phyloP scores from a whole-genome alignment of 1,140 invertebrate species.

The Drosophila arizonae region DNA sequence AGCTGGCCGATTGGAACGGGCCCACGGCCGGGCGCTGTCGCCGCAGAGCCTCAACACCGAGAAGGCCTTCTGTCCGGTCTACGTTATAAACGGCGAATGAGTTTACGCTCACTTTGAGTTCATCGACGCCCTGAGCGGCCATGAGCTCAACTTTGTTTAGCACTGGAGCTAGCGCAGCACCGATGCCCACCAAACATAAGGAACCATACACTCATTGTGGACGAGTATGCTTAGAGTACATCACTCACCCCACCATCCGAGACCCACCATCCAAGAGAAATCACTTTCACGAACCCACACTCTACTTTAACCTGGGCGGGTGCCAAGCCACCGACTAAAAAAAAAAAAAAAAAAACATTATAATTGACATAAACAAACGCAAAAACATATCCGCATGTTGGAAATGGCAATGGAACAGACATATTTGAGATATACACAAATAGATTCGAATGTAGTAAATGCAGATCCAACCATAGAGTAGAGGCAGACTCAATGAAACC shows the following conservation, averaged over 20 bases:
- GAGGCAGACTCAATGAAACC: neutral
- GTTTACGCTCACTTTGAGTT: slow-evolving; percentile 82
- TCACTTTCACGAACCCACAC: slow-evolving; percentile 11
- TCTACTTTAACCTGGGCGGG: slow-evolving; percentile 2
- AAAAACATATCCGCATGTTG: slow-evolving; percentile 17
- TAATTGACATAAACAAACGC: slow-evolving; percentile 4
- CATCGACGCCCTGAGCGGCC: slow-evolving; percentile 75
- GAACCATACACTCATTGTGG: neutral
- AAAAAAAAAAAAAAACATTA: neutral
- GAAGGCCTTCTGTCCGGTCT: slow-evolving; percentile 81
- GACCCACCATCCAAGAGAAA: slow-evolving; percentile 13
- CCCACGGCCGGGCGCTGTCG: slow-evolving; percentile 62
- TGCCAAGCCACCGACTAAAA: neutral
- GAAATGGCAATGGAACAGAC: neutral
- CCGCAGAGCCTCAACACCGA: slow-evolving; percentile 73
- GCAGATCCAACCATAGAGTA: neutral
- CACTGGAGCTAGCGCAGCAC: slow-evolving; percentile 3
- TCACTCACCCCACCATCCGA: slow-evolving; percentile 13
- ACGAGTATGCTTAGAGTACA: neutral
- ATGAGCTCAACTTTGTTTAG: slow-evolving; percentile 80
- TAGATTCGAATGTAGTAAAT: neutral
- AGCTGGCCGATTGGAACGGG: slow-evolving; percentile 39
- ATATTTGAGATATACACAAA: neutral
- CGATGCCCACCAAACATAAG: slow-evolving; percentile 20
- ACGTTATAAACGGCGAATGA: slow-evolving; percentile 82